Evolutionary conservation across 2,888 invertebrate genomes (phyloP), one percentile per base, ranked within the genome.

Genomic region (Dicyrtoma fusca): DNA sequence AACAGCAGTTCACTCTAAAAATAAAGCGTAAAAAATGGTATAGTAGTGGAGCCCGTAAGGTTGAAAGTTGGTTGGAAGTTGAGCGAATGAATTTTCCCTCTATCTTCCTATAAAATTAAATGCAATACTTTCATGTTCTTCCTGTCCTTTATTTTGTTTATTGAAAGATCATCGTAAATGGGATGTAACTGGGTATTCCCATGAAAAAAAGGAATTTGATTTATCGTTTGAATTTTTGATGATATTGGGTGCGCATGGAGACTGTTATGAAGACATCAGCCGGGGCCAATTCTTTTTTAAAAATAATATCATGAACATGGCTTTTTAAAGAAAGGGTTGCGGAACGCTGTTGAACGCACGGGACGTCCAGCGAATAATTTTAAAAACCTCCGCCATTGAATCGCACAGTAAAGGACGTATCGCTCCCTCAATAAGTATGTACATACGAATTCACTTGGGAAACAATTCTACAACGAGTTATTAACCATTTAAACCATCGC

Each of bases 161-260:
- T 71, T 69, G 71, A 71, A 69, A 65, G 71, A 62, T 71, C 71
- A 57, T 68, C 34, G 74, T 69, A 72, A 72, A 74, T 74, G 74
- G 74, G 23, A 64, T 74, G 74, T 66, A 68, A 74, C 62, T 61
- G 64, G 71, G 61, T 49, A 34, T 51, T 62, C 55, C 53, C 63
- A 23, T 63, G 25, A 59, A 65, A 44, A 64, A 51, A 34, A 59
- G 26, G 51, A 49, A 11, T 49, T 59, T 72, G 72, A 72, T 72
- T 72, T 72, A 72, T 72, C 34, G 65, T 19, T 64, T 44, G 17
- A 66, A 72, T 68, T 72, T 61, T 59, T 59, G 49, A 71, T 71
- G 44, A 49, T 53, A 55, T 64, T 47, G 23, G 42, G 25, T 44
- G 21, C 64, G 26, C 71, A 64, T 45, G 21, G n/a, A 64, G 57